These are phyloP conservation scores for Eulemur coronatus DNA, from an alignment of 2,797 vertebrate species.

Conservation along the genomic window DNA sequence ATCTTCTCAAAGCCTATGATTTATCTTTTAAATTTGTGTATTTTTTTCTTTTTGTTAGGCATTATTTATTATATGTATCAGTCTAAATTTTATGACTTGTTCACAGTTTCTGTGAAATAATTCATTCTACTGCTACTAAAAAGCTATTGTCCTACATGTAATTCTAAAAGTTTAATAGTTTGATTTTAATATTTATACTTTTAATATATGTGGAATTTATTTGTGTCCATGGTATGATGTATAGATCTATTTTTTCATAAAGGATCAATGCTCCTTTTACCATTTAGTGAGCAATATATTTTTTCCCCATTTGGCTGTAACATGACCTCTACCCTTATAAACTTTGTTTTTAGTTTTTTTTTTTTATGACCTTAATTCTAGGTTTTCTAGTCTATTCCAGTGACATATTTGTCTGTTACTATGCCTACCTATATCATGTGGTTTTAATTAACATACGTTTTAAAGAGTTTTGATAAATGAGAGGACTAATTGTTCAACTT, in stretches of 20 bases:
- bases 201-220: neutral
- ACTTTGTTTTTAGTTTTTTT: neutral
- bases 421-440: neutral
- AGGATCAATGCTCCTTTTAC: constrained; percentile 2
- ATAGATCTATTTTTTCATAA: neutral
- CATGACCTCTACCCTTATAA: neutral
- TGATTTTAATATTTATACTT: constrained; percentile 6
- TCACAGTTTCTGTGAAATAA: neutral
- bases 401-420: neutral
- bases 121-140: neutral
- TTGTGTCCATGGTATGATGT: neutral
- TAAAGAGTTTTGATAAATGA: constrained; percentile 3
- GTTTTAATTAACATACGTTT: neutral
- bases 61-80: neutral
- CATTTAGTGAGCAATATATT: neutral
- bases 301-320: neutral
- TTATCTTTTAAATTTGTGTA: neutral
- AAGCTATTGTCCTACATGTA: neutral
- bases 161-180: neutral
- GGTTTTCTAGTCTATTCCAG: neutral
- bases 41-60: neutral
- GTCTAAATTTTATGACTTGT: neutral
- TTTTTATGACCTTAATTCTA: neutral
- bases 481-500: neutral
- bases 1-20: neutral